These are phyloP conservation scores for Melanocharis versteri DNA, from an alignment of 2,113 vertebrate genomes.

Conservation along the genomic window DNA sequence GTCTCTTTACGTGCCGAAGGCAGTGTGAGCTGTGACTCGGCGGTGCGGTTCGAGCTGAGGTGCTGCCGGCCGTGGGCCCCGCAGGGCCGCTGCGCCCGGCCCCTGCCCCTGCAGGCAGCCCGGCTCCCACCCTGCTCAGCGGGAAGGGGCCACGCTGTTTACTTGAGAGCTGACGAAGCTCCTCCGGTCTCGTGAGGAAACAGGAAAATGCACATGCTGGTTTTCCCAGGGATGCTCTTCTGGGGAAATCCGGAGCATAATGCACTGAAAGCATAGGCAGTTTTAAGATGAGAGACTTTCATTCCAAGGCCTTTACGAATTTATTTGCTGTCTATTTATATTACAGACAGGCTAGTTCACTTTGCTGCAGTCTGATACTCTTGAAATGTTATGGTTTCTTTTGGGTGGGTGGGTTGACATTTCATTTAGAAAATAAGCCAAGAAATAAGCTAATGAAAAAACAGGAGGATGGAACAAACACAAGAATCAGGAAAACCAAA, in stretches of 20 bases:
- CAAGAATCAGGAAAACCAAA: not conserved
- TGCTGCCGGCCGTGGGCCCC: fast-evolving
- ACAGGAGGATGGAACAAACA: not conserved
- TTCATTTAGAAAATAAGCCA: not conserved
- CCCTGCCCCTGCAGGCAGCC: not conserved
- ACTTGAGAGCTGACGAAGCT: not conserved
- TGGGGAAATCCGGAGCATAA: not conserved
- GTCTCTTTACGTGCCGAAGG: fast-evolving
- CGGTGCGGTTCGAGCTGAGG: fast-evolving
- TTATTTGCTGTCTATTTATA: not conserved
- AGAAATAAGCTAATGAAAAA: not conserved
- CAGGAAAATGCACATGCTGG: not conserved
- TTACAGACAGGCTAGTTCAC: not conserved
- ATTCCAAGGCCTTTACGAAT: not conserved
- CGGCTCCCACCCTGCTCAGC: not conserved
- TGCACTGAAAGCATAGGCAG: not conserved
- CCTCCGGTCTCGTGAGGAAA: not conserved
- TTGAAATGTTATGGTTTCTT: not conserved
- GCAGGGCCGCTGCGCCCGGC: not conserved
- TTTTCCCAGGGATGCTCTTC: not conserved
- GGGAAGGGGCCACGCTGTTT: fast-evolving
- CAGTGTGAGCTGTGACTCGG: fast-evolving
- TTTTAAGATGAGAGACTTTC: not conserved
- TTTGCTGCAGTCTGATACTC: not conserved
- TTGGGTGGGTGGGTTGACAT: not conserved